phyloP scores from a whole-genome alignment of 2,113 vertebrate genomes.

The Psittacula cyanocephala region DNA sequence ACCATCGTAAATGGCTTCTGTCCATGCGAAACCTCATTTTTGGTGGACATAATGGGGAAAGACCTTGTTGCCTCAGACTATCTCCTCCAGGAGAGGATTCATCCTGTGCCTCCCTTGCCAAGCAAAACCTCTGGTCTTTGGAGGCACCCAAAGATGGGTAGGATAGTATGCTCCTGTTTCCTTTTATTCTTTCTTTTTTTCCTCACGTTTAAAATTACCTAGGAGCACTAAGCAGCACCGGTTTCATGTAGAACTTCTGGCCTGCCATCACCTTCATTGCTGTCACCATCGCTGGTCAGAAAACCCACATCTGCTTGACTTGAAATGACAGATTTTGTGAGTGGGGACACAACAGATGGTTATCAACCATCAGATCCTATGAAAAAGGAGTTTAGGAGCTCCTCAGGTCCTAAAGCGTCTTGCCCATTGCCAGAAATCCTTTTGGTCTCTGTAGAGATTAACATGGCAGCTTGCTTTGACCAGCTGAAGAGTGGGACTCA shows the following conservation, averaged over 20 bases:
- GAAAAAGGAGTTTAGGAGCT: not conserved
- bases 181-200: not conserved
- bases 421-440: not conserved
- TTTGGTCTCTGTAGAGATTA: not conserved
- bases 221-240: not conserved
- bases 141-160: not conserved
- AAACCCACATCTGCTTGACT: not conserved
- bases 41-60: not conserved
- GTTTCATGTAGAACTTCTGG: not conserved
- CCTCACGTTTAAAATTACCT: not conserved
- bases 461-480: not conserved
- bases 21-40: not conserved
- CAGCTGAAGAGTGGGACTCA: not conserved
- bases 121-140: not conserved
- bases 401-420: not conserved
- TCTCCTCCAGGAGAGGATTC: not conserved
- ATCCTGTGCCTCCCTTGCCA: not conserved
- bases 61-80: not conserved
- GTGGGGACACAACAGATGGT: fast-evolving
- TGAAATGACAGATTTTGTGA: not conserved
- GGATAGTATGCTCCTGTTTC: not conserved
- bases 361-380: not conserved
- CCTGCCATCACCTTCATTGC: not conserved
- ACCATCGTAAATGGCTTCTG: not conserved
- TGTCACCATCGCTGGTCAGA: not conserved